A percentile compares a stretch with the other conserved stretches of the same genome.
Conservation (phyloP, 2,113 vertebrate species). For the Lethenteron reissneri region DNA sequence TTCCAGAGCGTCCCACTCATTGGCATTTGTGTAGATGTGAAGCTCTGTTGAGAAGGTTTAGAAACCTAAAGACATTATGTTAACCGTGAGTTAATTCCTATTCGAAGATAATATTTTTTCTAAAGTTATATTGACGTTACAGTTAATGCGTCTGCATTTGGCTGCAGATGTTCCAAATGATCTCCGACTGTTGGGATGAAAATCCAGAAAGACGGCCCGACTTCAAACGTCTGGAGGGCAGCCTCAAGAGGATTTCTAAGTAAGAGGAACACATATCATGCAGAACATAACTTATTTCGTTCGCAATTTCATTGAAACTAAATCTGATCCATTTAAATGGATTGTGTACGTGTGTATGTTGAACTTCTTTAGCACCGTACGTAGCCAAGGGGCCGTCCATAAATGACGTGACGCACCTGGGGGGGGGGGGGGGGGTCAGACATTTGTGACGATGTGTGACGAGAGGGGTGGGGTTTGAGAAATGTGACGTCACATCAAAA, state of each 20-base stretch:
- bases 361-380: background rate
- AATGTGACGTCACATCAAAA: too few relatives aligned
- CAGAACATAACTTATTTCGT: background rate
- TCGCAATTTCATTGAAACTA: background rate
- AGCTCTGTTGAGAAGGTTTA: too few relatives aligned
- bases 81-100: too few relatives aligned
- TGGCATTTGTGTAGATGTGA: too few relatives aligned
- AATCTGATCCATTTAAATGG: background rate
- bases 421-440: background rate
- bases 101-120: too few relatives aligned
- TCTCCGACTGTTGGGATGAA: slow-evolving; percentile 74
- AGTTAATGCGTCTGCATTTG: background rate
- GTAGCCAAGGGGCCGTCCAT: background rate
- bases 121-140: too few relatives aligned
- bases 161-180: background rate
- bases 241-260: slow-evolving; percentile 77
- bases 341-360: background rate
- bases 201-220: slow-evolving; percentile 83
- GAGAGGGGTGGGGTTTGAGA: too few relatives aligned
- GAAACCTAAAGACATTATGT: too few relatives aligned
- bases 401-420: background rate
- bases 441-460: background rate
- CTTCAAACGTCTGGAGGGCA: slow-evolving; percentile 70
- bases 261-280: slow-evolving; percentile 16
- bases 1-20: too few relatives aligned